Conservation (phyloP, 2,797 vertebrate genomes). For the Syngnathus rostellatus region DNA sequence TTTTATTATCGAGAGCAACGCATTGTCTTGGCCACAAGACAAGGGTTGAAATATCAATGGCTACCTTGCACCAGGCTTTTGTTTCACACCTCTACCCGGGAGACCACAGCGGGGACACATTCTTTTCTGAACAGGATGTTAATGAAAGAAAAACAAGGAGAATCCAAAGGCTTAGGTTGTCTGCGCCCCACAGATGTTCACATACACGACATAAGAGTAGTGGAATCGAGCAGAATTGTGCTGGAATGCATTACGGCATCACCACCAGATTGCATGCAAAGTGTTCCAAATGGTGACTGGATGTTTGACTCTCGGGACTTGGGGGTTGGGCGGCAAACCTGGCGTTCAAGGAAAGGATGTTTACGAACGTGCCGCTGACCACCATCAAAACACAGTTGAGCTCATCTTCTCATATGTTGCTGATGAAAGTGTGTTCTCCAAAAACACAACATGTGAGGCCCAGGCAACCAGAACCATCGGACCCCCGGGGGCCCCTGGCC, state of each 20-base stretch:
- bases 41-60: constrained; percentile 21
- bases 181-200: constrained; percentile 16
- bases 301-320: constrained; percentile 4
- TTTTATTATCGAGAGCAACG: constrained; percentile 3
- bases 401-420: constrained; percentile 33
- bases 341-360: constrained; percentile 6
- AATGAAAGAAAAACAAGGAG: constrained; percentile 77
- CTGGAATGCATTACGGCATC: constrained; percentile 30
- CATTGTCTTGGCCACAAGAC: background rate
- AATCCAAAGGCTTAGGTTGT: constrained; percentile 61
- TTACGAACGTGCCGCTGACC: constrained; percentile 7
- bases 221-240: background rate
- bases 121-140: constrained; percentile 66
- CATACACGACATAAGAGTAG: constrained; percentile 1
- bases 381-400: constrained; percentile 21
- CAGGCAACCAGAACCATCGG: constrained; percentile 52
- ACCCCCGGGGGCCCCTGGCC: constrained; percentile 52
- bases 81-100: constrained; percentile 59
- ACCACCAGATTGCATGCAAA: constrained; percentile 48
- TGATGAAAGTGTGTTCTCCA: constrained; percentile 52
- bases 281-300: constrained; percentile 13
- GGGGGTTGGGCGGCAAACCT: background rate
- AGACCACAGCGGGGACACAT: constrained; percentile 67
- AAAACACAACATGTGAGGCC: constrained; percentile 61
- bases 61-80: constrained; percentile 34